Conservation (phyloP, 2,113 vertebrate genomes). For the Charina bottae region DNA sequence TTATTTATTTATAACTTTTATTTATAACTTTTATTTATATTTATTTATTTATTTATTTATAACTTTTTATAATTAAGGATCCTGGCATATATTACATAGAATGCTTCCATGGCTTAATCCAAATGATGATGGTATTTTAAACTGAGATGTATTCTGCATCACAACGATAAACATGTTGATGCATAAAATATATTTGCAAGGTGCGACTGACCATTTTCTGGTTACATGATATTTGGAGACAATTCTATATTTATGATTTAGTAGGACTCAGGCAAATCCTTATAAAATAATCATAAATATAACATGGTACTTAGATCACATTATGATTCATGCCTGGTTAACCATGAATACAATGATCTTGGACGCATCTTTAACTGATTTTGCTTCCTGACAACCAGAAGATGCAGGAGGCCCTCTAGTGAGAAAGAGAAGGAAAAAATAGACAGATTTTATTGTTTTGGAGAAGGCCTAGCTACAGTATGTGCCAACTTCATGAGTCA, state of each 20-base stretch:
- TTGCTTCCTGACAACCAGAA: slow-evolving; percentile 8
- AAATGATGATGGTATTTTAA: slow-evolving; percentile 22
- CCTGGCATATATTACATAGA: not conserved
- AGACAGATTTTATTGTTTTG: not conserved
- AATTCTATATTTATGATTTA: slow-evolving; percentile 41
- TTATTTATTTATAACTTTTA: too few relatives aligned
- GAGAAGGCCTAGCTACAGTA: not conserved
- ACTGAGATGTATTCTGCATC: slow-evolving; percentile 46
- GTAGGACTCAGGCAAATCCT: slow-evolving; percentile 43
- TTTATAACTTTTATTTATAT: too few relatives aligned
- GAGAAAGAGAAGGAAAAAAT: not conserved
- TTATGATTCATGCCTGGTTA: slow-evolving; percentile 23
- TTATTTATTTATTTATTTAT: too few relatives aligned
- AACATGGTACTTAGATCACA: not conserved
- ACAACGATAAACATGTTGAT: slow-evolving; percentile 44
- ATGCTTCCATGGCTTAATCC: not conserved
- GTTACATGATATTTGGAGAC: slow-evolving; percentile 47
- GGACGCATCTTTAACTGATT: not conserved
- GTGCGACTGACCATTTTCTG: slow-evolving; percentile 47
- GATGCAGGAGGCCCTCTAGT: slow-evolving; percentile 54
- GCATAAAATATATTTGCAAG: slow-evolving; percentile 54
- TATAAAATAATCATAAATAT: slow-evolving; percentile 25
- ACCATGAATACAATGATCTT: not conserved
- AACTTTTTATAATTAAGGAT: not conserved
- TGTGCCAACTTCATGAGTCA: not conserved